These are phyloP conservation scores for Xerus rutilus DNA, from an alignment of 2,797 vertebrate genomes.

Conservation along the genomic window DNA sequence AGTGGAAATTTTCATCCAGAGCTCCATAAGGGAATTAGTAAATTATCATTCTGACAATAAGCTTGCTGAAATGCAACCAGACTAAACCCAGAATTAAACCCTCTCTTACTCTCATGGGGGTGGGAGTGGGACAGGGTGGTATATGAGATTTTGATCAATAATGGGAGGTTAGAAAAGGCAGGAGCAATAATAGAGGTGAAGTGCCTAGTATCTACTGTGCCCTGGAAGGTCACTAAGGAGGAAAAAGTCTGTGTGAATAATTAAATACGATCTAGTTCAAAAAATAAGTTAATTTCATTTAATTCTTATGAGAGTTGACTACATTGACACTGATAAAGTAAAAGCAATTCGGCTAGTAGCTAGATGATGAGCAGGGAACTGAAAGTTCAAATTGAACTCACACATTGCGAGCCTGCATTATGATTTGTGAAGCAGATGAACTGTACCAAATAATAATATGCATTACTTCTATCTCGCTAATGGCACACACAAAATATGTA, in stretches of 20 bases:
- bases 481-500: neutral
- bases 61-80: neutral
- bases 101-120: neutral
- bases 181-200: neutral
- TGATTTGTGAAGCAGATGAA: neutral
- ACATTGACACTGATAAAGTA: neutral
- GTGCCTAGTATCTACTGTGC: neutral
- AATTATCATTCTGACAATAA: neutral
- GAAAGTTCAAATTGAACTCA: slow-evolving; percentile 29
- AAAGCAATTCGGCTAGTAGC: neutral
- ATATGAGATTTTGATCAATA: neutral
- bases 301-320: neutral
- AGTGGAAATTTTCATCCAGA: neutral
- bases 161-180: neutral
- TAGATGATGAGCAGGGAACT: neutral
- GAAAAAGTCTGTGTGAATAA: neutral
- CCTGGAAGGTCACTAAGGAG: neutral
- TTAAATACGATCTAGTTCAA: neutral
- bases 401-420: neutral
- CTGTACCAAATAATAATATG: neutral
- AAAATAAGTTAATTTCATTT: slow-evolving; percentile 1
- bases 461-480: neutral
- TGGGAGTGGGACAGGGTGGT: neutral
- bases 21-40: neutral
- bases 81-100: neutral